Conservation (phyloP, 1,140 invertebrate species). For the Piezodorus guildinii region DNA sequence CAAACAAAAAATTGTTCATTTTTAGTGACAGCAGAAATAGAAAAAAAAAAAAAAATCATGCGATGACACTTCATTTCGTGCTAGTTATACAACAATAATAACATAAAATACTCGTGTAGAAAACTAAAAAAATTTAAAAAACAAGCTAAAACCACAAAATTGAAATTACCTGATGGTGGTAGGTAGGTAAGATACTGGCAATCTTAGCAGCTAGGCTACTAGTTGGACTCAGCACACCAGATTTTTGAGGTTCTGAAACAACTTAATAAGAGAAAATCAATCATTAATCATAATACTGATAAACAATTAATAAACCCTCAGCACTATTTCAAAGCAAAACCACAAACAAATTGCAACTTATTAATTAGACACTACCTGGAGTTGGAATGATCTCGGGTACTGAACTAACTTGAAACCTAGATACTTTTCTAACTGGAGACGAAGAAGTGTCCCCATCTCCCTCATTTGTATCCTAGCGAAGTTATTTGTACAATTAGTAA, state of each 20-base stretch:
- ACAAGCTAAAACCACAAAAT: too few relatives aligned
- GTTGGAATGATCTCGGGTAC: constrained; percentile 29
- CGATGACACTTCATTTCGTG: too few relatives aligned
- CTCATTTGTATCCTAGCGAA: constrained; percentile 15
- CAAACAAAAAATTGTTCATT: too few relatives aligned
- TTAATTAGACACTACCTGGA: constrained; percentile 9
- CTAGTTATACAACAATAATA: too few relatives aligned
- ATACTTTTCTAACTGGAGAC: constrained; percentile 32
- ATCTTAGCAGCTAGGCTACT: not conserved
- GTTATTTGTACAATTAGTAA: not conserved
- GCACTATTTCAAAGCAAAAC: too few relatives aligned
- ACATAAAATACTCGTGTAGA: too few relatives aligned
- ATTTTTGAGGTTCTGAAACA: constrained; percentile 2
- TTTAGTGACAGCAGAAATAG: too few relatives aligned
- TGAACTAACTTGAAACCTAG: constrained; percentile 33
- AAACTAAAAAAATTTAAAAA: too few relatives aligned
- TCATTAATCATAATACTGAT: not conserved
- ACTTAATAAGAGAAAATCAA: not conserved
- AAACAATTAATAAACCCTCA: not conserved
- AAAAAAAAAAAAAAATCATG: too few relatives aligned
- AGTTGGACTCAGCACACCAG: not conserved
- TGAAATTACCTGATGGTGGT: constrained; percentile 7
- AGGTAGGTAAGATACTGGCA: constrained; percentile 7
- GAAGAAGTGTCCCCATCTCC: not conserved
- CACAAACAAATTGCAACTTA: too few relatives aligned